Base-by-base conservation (phyloP, 2,888 invertebrate species). In the Sphaeridia pumilis region DNA sequence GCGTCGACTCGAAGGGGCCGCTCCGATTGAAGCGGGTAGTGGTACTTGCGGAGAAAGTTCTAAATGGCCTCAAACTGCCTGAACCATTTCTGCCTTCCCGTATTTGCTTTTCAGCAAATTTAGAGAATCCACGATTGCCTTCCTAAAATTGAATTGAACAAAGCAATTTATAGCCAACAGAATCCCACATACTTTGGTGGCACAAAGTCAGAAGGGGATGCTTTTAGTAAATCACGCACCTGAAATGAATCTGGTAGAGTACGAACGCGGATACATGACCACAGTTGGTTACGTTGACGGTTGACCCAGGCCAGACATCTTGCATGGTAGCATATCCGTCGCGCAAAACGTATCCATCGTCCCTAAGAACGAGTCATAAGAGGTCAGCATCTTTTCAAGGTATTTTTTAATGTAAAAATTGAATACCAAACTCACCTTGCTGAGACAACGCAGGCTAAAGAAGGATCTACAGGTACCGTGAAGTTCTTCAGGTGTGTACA, bases 401-500 rank as follows among this genome's bases (percentile, higher is more conserved):
- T 14, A 14, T 24, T 20, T n/a, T 38, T 38, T 14, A 50, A 17
- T 20, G 45, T 31, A 31, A 3, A 42, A n/a, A 47, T n/a, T n/a
- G 36, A 26, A n/a, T 12, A 22, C 10, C 31, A 10, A 31, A 31
- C 31, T 34, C 27, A 60, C 55, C 59, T 81, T 0, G 95, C 95
- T 67, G 86, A 84, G 1, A 97, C 84, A 20, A 89, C 86, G 58
- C 90, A 92, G 55, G 92, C 86, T 47, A 95, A 74, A 10, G 84
- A 83, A 0, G 94, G 87, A 68, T 97, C 95, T 46, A 81, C 81
- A 0, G 78, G 78, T 17, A 82, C 75, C 2, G 89, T 84, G 69
- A 93, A 98, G 72, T 95, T 93, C 61, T 82, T 87, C 36, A 98
- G 74, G 73, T 95, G 94, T 1, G 97, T 98, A 70, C 93, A 97